A percentile compares a stretch with the other conserved stretches of the same genome.
These are phyloP conservation scores for Nasua narica DNA, from an alignment of 2,797 vertebrate species.

Conservation along the genomic window DNA sequence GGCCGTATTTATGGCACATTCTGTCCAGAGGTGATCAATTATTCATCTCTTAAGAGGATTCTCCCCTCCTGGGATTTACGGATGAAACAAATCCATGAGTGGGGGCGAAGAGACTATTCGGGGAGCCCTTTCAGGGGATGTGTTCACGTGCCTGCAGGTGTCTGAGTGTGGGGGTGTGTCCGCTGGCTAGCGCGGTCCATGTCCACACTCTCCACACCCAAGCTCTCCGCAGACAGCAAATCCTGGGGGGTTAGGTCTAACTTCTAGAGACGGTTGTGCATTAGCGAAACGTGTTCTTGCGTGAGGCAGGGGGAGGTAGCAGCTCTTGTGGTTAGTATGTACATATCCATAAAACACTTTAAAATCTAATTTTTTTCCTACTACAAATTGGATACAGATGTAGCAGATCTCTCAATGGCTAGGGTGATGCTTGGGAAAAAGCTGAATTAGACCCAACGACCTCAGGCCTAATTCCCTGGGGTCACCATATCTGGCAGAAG, in stretches of 20 bases:
- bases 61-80: slow-evolving; percentile 5
- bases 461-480: background rate
- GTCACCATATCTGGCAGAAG: background rate
- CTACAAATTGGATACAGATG: background rate
- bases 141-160: background rate
- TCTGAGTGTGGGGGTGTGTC: too few species aligned
- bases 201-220: background rate
- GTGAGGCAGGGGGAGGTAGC: background rate
- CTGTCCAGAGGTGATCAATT: slow-evolving; percentile 2
- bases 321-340: background rate
- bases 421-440: background rate
- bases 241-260: background rate
- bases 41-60: slow-evolving; percentile 53
- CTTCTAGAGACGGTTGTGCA: background rate
- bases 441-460: background rate
- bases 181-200: background rate
- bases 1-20: background rate
- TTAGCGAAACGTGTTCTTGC: background rate
- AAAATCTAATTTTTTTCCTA: background rate
- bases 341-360: background rate
- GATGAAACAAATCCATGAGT: background rate
- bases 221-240: background rate
- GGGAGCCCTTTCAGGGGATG: background rate
- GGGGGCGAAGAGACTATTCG: background rate
- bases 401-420: background rate